Base-by-base conservation (phyloP, 2,113 vertebrate genomes). In the Phalacrocorax pelagicus region DNA sequence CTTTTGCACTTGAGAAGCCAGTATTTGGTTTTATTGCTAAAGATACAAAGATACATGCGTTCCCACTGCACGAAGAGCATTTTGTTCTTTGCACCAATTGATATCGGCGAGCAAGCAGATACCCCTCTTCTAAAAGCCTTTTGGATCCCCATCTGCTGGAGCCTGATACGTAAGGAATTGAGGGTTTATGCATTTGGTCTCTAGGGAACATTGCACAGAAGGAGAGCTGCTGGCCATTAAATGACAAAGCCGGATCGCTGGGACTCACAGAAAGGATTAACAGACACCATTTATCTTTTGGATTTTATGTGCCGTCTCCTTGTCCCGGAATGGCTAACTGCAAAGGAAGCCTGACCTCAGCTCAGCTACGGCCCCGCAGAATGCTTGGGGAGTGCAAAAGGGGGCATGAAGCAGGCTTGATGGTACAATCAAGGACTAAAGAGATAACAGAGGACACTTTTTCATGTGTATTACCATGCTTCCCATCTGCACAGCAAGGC, bases 71-170 rank as follows among this genome's bases (percentile, higher is more conserved):
- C 23, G 36, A 81, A 61, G 34, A 92, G 27, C 67, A 22, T 77
- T 87, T 70, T 93, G 49, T 89, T 86, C 81, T 65, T 58, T 67
- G 67, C 32, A 46, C 23, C 16, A 12, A 83, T 94, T 55, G 3
- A 90, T 89, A 66, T 5, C 55, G 62, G 62, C 0, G 1, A 77
- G 58, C 4, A 2, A 74, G 78, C 83, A 94, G 66, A 94, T 94
- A 83, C 58, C n/a, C 40, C 36, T 49, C 42, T 63, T 57, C 83
- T 86, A 70, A 95, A 95, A 94, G 84, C 63, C 58, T 94, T 96
- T 95, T 91, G 90, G 92, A 95, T 80, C 65, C 49, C 55, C 0
- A 0, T 83, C 90, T 93, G 75, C 75, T 82, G 81, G 78, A 96
- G 95, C 29, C 34, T 34, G 83, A 59, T 90, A 87, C 8, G 10